Evolutionary conservation across 2,888 invertebrate genomes (phyloP).

Genomic region (Agrotis exclamationis): DNA sequence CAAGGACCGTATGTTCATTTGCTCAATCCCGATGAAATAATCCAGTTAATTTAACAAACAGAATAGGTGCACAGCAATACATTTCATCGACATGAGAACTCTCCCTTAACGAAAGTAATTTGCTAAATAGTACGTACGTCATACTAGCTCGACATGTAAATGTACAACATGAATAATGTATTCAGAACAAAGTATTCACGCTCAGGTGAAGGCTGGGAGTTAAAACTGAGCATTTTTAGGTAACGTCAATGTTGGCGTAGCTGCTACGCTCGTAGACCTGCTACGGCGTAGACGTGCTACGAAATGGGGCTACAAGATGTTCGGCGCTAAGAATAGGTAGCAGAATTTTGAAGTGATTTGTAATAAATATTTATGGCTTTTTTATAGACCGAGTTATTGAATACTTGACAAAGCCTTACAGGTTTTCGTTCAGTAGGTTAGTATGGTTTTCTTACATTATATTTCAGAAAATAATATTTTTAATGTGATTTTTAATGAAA

Average conservation of each 20-base stretch:
- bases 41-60: background rate
- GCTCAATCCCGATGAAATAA: constrained; percentile 1
- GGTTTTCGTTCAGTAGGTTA: background rate
- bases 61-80: background rate
- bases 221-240: constrained; percentile 55
- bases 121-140: constrained; percentile 54
- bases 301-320: constrained; percentile 38
- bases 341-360: constrained; percentile 6
- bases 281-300: constrained; percentile 51
- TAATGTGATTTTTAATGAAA: background rate
- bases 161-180: constrained; percentile 67
- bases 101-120: constrained; percentile 56
- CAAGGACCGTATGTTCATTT: background rate
- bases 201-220: constrained; percentile 52
- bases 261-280: constrained; percentile 40
- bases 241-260: constrained; percentile 49
- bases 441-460: background rate
- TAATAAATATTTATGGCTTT: background rate
- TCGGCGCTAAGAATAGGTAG: constrained; percentile 15
- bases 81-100: constrained; percentile 4
- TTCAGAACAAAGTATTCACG: constrained; percentile 62
- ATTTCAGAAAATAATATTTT: background rate
- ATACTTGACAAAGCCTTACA: no score
- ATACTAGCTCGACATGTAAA: constrained; percentile 56
- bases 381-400: background rate